These are phyloP conservation scores for Hestina assimilis DNA, from an alignment of 1,140 invertebrate genomes.

Conservation along the genomic window DNA sequence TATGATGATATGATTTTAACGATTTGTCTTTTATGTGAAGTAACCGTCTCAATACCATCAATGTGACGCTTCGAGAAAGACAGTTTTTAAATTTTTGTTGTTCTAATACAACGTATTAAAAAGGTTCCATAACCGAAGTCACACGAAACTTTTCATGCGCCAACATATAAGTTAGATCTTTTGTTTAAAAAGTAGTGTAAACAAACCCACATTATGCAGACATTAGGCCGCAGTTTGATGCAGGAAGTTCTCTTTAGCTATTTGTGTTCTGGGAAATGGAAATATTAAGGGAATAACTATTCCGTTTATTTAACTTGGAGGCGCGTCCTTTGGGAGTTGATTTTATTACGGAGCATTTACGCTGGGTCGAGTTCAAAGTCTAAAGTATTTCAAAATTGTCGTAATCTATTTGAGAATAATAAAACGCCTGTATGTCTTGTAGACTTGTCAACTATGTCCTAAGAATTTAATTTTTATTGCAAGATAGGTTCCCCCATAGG, in stretches of 20 bases:
- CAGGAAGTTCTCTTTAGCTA: constrained; percentile 22
- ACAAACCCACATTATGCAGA: constrained; percentile 24
- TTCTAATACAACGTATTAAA: too few species aligned
- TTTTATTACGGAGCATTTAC: constrained; percentile 32
- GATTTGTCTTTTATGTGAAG: too few species aligned
- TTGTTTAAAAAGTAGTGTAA: too few species aligned
- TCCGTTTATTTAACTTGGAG: constrained; percentile 32
- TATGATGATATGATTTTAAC: too few species aligned
- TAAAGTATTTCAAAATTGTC: constrained; percentile 22
- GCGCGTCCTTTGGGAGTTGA: constrained; percentile 29
- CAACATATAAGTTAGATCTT: too few species aligned
- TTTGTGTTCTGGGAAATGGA: constrained; percentile 30
- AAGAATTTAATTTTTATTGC: background rate
- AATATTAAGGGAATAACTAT: constrained; percentile 33
- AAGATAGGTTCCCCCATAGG: too few species aligned
- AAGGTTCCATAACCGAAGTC: too few species aligned
- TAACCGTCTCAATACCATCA: too few species aligned
- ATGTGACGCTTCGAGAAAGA: too few species aligned
- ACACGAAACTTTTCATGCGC: too few species aligned
- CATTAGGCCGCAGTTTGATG: constrained; percentile 21
- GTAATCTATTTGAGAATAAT: constrained; percentile 15
- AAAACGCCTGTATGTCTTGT: background rate
- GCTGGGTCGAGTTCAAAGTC: constrained; percentile 12
- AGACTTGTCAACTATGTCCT: constrained; percentile 2
- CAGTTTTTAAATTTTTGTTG: too few species aligned